Evolutionary conservation across 2,113 vertebrate genomes (phyloP).

Genomic region (Thalassoma bifasciatum): DNA sequence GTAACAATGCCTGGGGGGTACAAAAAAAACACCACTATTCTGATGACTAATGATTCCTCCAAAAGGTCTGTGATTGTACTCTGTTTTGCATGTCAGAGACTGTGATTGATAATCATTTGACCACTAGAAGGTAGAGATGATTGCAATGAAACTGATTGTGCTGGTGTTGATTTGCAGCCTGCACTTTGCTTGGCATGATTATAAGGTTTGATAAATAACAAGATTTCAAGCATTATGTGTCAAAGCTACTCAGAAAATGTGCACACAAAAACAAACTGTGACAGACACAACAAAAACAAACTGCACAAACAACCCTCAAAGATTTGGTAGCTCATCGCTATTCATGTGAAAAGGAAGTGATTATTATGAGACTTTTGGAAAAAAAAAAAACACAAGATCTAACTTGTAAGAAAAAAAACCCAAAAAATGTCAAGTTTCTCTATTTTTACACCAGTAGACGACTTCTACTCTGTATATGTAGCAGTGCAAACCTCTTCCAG

Average conservation of each 20-base stretch:
- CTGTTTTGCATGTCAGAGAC: slow-evolving; percentile 65
- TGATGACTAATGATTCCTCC: slow-evolving; percentile 50
- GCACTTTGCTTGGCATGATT: slow-evolving; percentile 61
- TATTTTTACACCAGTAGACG: background rate
- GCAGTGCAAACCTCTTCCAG: slow-evolving; percentile 37
- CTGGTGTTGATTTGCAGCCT: slow-evolving; percentile 67
- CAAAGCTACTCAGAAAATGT: slow-evolving; percentile 31
- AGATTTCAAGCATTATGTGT: slow-evolving; percentile 24
- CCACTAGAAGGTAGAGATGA: slow-evolving; percentile 53
- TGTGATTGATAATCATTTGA: slow-evolving; percentile 57
- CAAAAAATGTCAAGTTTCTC: slow-evolving; percentile 20
- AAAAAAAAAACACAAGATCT: background rate
- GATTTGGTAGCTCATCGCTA: slow-evolving; percentile 16
- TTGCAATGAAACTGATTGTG: slow-evolving; percentile 59
- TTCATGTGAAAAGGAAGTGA: slow-evolving; percentile 19
- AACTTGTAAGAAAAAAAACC: background rate
- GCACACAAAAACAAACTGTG: slow-evolving; percentile 10
- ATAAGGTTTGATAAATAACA: slow-evolving; percentile 35
- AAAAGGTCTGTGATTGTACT: slow-evolving; percentile 50
- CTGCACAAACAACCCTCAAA: slow-evolving; percentile 27
- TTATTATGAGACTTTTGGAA: slow-evolving; percentile 37
- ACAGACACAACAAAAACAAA: slow-evolving; percentile 32
- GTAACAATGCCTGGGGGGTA: slow-evolving; percentile 8
- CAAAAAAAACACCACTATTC: slow-evolving; percentile 10
- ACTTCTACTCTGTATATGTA: slow-evolving; percentile 1